Evolutionary conservation across 1,140 invertebrate genomes (phyloP), one percentile per base, ranked within the genome.

Genomic region (Riptortus pedestris): DNA sequence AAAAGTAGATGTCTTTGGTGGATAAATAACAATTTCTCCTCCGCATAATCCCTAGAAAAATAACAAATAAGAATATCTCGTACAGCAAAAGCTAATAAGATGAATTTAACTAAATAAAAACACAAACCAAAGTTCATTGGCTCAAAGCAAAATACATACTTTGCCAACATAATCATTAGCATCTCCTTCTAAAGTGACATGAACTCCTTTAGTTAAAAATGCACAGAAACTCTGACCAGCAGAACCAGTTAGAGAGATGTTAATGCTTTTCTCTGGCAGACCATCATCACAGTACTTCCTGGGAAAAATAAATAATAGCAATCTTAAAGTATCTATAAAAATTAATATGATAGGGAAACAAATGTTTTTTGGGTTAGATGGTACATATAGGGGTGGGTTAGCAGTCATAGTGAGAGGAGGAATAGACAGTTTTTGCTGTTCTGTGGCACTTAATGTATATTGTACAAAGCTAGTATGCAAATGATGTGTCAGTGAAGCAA

Each of bases 221-320:
- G 96, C 95, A 75, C 96, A 94, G 78, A 99, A 98, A 73, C 93
- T 98, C 78, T 99, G 96, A 29, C 96, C 96, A 27, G 95, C 96
- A n/a, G 93, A 95, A 9, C 96, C 96, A 66, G 78, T 87, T 31
- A 98, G 75, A 57, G 82, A 83, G 43, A 99, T 90, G 68, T 91
- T 85, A 64, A 99, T 92, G 66, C 83, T 87, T 67, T 85, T 84
- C 1, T 86, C 82, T 9, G 93, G 90, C 24, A 99, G 77, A 47
- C 96, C 96, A 29, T 79, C 77, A 69, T 98, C 94, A 14, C 90
- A 86, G 74, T 85, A 90, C 80, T 90, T 90, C 74, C 91, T 95
- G 68, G 11, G 69, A 74, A 72, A 55, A 58, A 69, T 65, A 24
- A 16, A 52, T 51, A 67, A 58, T 43, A 61, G 22, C 38, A 22